Base-by-base conservation (phyloP, 2,797 vertebrate genomes). In the Myotis vivesi region DNA sequence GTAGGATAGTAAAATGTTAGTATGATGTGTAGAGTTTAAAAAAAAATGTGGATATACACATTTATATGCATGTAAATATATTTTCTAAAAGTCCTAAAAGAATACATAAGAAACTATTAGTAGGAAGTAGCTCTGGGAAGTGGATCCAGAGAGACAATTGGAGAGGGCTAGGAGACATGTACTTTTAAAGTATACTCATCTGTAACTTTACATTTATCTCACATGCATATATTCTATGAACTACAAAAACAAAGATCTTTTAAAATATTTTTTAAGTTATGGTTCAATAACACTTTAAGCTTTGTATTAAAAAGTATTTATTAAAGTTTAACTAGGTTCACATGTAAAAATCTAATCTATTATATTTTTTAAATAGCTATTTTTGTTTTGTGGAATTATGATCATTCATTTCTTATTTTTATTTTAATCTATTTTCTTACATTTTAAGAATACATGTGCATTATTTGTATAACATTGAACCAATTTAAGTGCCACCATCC, bases 391-490 rank as follows among this genome's bases (percentile, higher is more conserved):
- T 83, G 6, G 3, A 79, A 72, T 85, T 87, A 38, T 92, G 62
- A 73, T 69, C 1, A 1, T 84, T 92, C 44, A 46, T 84, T 92
- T 57, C 13, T 83, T 73, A 38, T 41, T 89, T 94, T 77, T 69
- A 71, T 73, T 68, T 79, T 38, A 77, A 5, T 72, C 30, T 81
- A 19, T 86, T 77, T 85, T 83, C 33, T 88, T 57, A 75, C 41
- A 96, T 41, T 91, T 95, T 23, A 94, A 23, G 91, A 91, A 79
- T 41, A 15, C 15, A 84, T 36, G 44, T 89, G 20, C 5, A 73
- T 75, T 53, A 41, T 53, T 91, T 90, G 16, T 89, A 11, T 91
- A 79, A 88, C 20, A 90, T 1, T 79, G 69, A 69, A 53, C 88
- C 69, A 57, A 41, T 79, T 93, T 91, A 77, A 88, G n/a, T 88